Conservation (phyloP, 2,888 invertebrate species). For the Apomyelois bistriatella region DNA sequence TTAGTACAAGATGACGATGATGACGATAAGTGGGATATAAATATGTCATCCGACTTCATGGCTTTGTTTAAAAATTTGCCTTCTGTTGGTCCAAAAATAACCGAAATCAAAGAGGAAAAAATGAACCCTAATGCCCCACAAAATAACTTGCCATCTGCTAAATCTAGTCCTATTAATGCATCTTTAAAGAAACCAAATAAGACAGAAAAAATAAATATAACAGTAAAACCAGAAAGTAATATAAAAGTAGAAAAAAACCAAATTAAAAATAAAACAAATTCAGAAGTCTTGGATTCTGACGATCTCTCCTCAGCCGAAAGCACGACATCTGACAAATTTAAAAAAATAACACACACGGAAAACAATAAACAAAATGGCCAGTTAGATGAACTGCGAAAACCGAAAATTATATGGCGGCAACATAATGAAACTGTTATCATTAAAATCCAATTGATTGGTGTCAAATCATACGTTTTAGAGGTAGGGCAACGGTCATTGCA, state of each 20-base stretch:
- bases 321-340: not conserved
- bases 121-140: too few species aligned
- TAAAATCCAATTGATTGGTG: slow-evolving; percentile 56
- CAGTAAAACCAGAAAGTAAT: not conserved
- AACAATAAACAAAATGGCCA: slow-evolving; percentile 16
- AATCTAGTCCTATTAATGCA: not conserved
- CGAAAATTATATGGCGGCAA: slow-evolving; percentile 61
- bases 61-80: slow-evolving; percentile 20
- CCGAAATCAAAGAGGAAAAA: not conserved
- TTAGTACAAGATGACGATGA: slow-evolving; percentile 44
- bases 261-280: not conserved
- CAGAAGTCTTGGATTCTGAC: slow-evolving; percentile 36
- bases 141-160: not conserved
- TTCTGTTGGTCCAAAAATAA: not conserved
- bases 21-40: slow-evolving; percentile 44
- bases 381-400: slow-evolving; percentile 36
- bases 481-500: slow-evolving; percentile 41
- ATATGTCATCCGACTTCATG: slow-evolving; percentile 33
- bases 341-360: slow-evolving; percentile 4
- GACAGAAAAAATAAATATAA: too few species aligned
- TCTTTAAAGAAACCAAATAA: too few species aligned
- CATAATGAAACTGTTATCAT: slow-evolving; percentile 41
- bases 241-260: not conserved
- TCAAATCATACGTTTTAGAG: slow-evolving; percentile 47
- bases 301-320: slow-evolving; percentile 33